Percentiles rank a stretch among this genome's conserved stretches.
Evolutionary conservation across 2,113 vertebrate genomes (phyloP).

Genomic region (Kryptolebias marmoratus): DNA sequence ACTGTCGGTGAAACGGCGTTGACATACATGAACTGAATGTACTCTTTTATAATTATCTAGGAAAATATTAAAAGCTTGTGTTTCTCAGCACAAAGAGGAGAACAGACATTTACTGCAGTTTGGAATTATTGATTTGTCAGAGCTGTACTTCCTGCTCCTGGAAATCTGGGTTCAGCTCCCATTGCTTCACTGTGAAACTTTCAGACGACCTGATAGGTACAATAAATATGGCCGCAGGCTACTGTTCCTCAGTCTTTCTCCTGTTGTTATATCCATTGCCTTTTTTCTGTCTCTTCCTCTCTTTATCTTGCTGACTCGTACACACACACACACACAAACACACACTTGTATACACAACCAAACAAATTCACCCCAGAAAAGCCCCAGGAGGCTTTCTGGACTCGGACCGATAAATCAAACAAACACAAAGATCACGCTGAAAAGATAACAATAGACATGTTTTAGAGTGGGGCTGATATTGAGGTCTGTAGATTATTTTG

Average conservation of each 20-base stretch:
- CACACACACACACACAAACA: not conserved
- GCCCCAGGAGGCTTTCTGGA: slow-evolving; percentile 18
- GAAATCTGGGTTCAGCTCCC: slow-evolving; percentile 6
- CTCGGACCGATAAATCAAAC: slow-evolving; percentile 18
- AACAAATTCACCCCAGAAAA: slow-evolving; percentile 19
- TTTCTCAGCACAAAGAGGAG: not conserved
- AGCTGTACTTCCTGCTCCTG: not conserved
- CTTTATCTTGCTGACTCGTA: slow-evolving; percentile 2
- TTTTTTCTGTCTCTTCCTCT: not conserved
- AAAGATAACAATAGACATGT: slow-evolving; percentile 27
- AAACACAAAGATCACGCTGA: slow-evolving; percentile 11
- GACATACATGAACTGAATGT: not conserved
- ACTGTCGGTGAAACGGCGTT: not conserved
- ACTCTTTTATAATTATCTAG: not conserved
- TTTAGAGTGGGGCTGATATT: not conserved
- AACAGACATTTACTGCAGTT: not conserved
- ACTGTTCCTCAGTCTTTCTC: not conserved
- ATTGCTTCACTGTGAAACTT: slow-evolving; percentile 8
- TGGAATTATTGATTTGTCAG: not conserved
- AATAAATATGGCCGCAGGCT: slow-evolving; percentile 5
- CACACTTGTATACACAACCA: slow-evolving; percentile 2
- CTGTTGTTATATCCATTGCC: not conserved
- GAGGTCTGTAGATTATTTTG: slow-evolving; percentile 5
- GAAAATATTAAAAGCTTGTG: not conserved
- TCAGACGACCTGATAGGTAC: slow-evolving; percentile 1